Evolutionary conservation across 2,113 vertebrate species (phyloP), one percentile per base, ranked within the genome.

Genomic region (Heterotilapia buettikoferi): DNA sequence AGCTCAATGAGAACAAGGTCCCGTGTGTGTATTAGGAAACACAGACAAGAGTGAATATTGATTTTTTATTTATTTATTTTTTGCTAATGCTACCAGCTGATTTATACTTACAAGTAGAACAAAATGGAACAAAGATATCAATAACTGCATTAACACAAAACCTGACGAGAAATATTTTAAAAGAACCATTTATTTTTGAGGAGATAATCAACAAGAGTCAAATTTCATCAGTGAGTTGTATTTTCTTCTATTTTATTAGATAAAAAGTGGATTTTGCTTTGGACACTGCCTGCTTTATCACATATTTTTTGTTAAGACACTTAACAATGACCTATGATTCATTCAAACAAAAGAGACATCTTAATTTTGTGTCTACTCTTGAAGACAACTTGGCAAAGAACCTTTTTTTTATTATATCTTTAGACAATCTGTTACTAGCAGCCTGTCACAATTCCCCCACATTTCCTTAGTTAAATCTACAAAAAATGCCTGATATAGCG

Each of bases 1-100:
- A 71, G 79, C 76, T 88, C 80, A 24, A 10, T 73, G 82, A 86
- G 80, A 93, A 90, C 84, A 89, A 83, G 45, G 80, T 63, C 80
- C 78, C 18, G 36, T 61, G 84, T 81, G 43, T 81, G 59, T 43
- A 59, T 83, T 81, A 40, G 86, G 81, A 56, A 86, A 82, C 14
- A 45, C 33, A 66, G 59, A 56, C 53, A 57, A 56, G n/a, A 53
- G 31, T 9, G 61, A 53, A 52, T 78, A 33, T 50, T 47, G 14
- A 73, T 45, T 45, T 29, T 68, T 76, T 47, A 18, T 63, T 63
- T 36, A 36, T 63, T 63, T 36, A 26, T 76, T 52, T 83, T 83
- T 45, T 24, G 54, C 24, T 26, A 59, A 45, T 12, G 18, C 36
- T 82, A 59, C 26, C 21, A 78, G 29, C 73, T 78, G 45, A 78